Evolutionary conservation across 2,888 invertebrate species (phyloP), one percentile per base, ranked within the genome.

Genomic region (Tachina grossa): DNA sequence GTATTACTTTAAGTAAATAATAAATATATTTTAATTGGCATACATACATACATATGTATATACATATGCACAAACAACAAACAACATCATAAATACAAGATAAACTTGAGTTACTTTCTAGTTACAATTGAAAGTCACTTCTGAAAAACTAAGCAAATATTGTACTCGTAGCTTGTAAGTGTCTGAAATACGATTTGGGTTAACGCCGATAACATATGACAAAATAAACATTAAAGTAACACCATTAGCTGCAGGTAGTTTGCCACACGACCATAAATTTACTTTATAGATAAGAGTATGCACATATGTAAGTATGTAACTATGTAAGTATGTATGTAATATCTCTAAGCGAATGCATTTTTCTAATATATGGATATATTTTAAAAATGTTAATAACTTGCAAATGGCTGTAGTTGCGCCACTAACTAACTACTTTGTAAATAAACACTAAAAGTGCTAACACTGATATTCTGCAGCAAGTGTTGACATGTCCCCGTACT

Each of bases 131-230:
- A 13, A 39, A 61, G 41, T 69, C 16, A 39, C 59, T 31, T 1
- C 31, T 45, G 8, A 59, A 51, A 43, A 69, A 53, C 45, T 59
- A 51, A 53, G 14, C 41, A 72, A 79, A 79, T 65, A 79, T 14
- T 71, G n/a, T n/a, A n/a, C n/a, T n/a, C n/a, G n/a, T 45, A 45
- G 43, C 22, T 55, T 39, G 47, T 49, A 69, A 77, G 45, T 66
- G 72, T 77, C 77, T 63, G 9, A 51, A 61, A 77, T 81, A 39
- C 51, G 51, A 85, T 82, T 85, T 78, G 59, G 78, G 78, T 85
- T 85, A 82, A 78, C 69, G 65, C 74, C 78, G 85, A 84, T 84
- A 84, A 81, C 53, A 66, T 78, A 43, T 53, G 59, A 66, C n/a
- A 71, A 66, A 53, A 69, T 45, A 81, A 75, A 81, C 47, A 80